phyloP scores from a whole-genome alignment of 2,797 vertebrate genomes.

The Tenualosa ilisha region DNA sequence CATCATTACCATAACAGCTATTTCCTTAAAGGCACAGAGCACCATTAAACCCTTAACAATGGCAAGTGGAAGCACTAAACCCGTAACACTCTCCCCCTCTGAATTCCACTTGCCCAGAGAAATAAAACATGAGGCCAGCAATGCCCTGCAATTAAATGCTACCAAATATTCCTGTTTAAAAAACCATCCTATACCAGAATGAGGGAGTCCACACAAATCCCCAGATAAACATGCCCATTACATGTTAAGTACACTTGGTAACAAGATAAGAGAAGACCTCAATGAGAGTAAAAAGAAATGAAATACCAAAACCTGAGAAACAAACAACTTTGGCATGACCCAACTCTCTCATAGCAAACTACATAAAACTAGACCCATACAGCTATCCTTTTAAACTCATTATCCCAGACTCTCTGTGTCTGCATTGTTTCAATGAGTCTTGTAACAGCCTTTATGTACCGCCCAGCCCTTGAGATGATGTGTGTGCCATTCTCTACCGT shows the following conservation, averaged over 20 bases:
- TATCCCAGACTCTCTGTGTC: neutral
- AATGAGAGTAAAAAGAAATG: neutral
- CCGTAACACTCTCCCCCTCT: neutral
- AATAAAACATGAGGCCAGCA: neutral
- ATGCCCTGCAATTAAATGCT: neutral
- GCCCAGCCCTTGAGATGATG: neutral
- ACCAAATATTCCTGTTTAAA: neutral
- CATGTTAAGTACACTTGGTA: neutral
- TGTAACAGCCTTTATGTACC: neutral
- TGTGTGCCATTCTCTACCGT: neutral
- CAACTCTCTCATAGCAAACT: neutral
- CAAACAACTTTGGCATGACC: neutral
- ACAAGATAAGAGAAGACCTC: neutral
- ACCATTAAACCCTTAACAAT: too few species aligned
- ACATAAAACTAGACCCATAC: neutral
- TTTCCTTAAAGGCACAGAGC: too few species aligned
- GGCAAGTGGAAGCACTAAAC: too few species aligned
- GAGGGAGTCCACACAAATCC: neutral
- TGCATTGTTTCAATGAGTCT: neutral
- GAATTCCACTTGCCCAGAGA: neutral
- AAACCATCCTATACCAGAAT: neutral
- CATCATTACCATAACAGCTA: too few species aligned
- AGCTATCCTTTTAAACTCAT: neutral
- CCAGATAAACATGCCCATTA: slow-evolving; percentile 9
- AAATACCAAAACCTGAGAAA: neutral